Conservation (phyloP, 2,113 vertebrate genomes). For the Xiphorhynchus elegans region DNA sequence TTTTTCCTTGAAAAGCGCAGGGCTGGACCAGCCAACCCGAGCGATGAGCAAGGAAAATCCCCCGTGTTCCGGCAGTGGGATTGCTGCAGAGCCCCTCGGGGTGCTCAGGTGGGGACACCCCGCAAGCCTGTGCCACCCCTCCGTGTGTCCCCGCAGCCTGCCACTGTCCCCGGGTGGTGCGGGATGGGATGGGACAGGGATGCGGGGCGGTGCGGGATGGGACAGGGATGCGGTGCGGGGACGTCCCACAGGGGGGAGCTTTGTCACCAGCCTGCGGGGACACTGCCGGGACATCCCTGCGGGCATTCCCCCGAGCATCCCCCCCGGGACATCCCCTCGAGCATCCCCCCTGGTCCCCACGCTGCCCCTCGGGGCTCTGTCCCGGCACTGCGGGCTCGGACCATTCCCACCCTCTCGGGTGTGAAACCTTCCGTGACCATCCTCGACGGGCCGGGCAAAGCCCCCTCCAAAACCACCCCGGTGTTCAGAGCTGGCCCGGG, state of each 20-base stretch:
- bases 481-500: not conserved
- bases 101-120: too few relatives aligned
- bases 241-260: constrained; percentile 54
- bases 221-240: not conserved
- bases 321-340: accelerated
- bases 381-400: accelerated
- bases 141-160: accelerated
- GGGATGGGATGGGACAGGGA: not conserved
- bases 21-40: not conserved
- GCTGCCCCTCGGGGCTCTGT: accelerated
- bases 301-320: not conserved
- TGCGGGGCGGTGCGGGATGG: not conserved
- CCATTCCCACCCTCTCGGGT: accelerated
- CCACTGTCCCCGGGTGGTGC: not conserved
- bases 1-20: not conserved
- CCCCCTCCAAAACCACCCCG: not conserved
- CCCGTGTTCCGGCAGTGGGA: accelerated
- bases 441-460: not conserved
- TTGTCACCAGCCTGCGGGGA: not conserved
- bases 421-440: accelerated
- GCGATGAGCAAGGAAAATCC: accelerated
- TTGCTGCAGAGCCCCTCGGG: accelerated
- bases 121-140: not conserved
- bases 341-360: accelerated
- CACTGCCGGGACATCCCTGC: not conserved